phyloP scores from a whole-genome alignment of 2,888 invertebrate genomes.

The Drosophila trichaetosa region DNA sequence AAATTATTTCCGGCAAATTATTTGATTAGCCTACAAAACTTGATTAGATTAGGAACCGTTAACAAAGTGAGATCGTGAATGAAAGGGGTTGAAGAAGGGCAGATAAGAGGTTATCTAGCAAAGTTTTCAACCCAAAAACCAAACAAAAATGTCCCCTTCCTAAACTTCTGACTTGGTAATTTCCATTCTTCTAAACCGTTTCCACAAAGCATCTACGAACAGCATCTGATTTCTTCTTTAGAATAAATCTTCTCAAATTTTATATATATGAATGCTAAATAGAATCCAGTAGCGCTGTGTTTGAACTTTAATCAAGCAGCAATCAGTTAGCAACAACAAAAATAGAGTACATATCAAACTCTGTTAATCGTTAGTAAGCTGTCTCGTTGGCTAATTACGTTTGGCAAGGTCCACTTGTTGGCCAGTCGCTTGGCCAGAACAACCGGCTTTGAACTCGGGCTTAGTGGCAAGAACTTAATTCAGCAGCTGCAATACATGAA shows the following conservation, averaged over 20 bases:
- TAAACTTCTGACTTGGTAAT: neutral
- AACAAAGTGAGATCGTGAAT: neutral
- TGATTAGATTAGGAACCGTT: neutral
- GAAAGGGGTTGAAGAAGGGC: neutral
- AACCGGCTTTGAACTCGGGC: constrained; percentile 50
- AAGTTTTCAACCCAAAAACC: neutral
- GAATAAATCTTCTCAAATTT: neutral
- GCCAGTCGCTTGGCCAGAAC: constrained; percentile 39
- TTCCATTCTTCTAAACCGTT: neutral
- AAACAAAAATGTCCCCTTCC: neutral
- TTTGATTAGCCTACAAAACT: neutral
- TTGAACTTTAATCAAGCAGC: constrained; percentile 19
- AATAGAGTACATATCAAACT: constrained; percentile 22
- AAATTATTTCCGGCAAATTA: neutral
- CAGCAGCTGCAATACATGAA: constrained; percentile 69
- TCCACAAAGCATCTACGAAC: neutral
- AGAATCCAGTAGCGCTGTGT: neutral
- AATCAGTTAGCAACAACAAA: constrained; percentile 7
- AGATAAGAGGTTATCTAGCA: neutral
- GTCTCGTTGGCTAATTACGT: constrained; percentile 15
- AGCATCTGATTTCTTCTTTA: too few relatives aligned
- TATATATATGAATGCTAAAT: neutral
- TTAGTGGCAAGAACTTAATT: constrained; percentile 29
- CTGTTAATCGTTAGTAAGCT: constrained; percentile 3
- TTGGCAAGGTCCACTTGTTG: constrained; percentile 48